phyloP scores from a whole-genome alignment of 2,888 invertebrate genomes.

The Sarcophaga rosellei region DNA sequence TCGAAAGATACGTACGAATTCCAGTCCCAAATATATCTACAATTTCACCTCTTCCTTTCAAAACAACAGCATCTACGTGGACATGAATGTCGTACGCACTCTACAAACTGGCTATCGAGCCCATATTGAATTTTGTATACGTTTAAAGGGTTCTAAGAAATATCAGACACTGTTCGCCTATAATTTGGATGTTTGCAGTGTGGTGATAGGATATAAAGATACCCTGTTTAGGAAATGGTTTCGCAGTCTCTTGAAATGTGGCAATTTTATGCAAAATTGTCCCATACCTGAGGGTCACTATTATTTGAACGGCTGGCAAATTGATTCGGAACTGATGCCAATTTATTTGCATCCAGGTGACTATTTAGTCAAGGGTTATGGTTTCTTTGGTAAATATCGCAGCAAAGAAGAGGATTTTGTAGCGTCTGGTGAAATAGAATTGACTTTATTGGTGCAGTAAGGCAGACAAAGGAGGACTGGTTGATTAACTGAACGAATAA shows the following conservation, averaged over 20 bases:
- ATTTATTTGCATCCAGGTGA: slow-evolving; percentile 69
- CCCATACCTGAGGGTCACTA: slow-evolving; percentile 69
- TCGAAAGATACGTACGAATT: background rate
- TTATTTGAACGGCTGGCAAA: slow-evolving; percentile 67
- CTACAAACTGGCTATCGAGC: slow-evolving; percentile 69
- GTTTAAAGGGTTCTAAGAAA: slow-evolving; percentile 23
- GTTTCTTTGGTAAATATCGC: slow-evolving; percentile 9
- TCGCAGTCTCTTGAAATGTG: slow-evolving; percentile 68
- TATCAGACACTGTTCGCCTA: slow-evolving; percentile 46
- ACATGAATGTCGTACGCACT: slow-evolving; percentile 64
- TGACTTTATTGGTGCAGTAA: background rate
- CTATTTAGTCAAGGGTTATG: slow-evolving; percentile 65
- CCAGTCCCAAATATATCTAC: slow-evolving; percentile 49
- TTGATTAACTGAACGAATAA: too few species aligned
- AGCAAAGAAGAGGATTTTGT: slow-evolving; percentile 19
- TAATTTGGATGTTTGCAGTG: slow-evolving; percentile 23
- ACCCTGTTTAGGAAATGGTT: slow-evolving; percentile 73
- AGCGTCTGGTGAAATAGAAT: background rate
- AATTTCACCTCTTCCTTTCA: slow-evolving; percentile 62
- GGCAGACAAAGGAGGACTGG: too few species aligned
- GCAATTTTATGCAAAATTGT: slow-evolving; percentile 74
- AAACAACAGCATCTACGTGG: slow-evolving; percentile 70
- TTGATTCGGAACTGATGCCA: slow-evolving; percentile 66
- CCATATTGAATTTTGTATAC: slow-evolving; percentile 70
- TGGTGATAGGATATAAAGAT: slow-evolving; percentile 65